A percentile compares a stretch with the other conserved stretches of the same genome.
Evolutionary conservation across 1,140 invertebrate genomes (phyloP).

Genomic region (Drosophila lini): DNA sequence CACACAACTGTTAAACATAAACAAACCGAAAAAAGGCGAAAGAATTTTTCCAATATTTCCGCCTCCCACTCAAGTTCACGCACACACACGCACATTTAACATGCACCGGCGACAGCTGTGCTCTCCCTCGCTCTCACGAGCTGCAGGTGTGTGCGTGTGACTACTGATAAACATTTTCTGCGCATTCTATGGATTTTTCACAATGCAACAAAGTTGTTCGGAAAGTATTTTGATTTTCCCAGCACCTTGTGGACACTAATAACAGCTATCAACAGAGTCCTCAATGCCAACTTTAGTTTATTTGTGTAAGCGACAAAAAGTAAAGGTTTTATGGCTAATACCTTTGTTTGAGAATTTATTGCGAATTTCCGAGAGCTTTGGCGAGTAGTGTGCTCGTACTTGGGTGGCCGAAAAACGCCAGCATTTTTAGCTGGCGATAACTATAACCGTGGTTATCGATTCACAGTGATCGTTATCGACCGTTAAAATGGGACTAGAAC

Average conservation of each 20-base stretch:
- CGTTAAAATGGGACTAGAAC: not conserved
- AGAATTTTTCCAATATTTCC: constrained; percentile 52
- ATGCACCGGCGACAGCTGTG: constrained; percentile 43
- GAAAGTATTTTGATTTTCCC: not conserved
- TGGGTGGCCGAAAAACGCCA: not conserved
- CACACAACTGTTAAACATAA: constrained; percentile 53
- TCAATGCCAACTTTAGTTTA: not conserved
- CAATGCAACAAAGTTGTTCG: constrained; percentile 15
- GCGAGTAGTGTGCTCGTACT: constrained; percentile 7
- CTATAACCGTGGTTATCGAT: not conserved
- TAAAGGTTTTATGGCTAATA: not conserved
- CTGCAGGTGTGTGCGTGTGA: constrained; percentile 19
- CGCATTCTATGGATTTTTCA: constrained; percentile 52
- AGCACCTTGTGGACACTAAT: not conserved
- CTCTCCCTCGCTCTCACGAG: constrained; percentile 3
- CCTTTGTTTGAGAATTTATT: constrained; percentile 42
- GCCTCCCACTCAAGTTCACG: constrained; percentile 65
- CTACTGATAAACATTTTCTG: constrained; percentile 42
- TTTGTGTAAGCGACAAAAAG: not conserved
- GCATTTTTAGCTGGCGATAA: not conserved
- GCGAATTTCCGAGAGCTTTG: constrained; percentile 32
- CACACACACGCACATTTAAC: constrained; percentile 16
- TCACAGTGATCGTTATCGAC: constrained; percentile 1
- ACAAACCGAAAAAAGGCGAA: constrained; percentile 37
- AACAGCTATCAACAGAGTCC: not conserved